Evolutionary conservation across 2,797 vertebrate species (phyloP).

Genomic region (Rhinatrema bivittatum): DNA sequence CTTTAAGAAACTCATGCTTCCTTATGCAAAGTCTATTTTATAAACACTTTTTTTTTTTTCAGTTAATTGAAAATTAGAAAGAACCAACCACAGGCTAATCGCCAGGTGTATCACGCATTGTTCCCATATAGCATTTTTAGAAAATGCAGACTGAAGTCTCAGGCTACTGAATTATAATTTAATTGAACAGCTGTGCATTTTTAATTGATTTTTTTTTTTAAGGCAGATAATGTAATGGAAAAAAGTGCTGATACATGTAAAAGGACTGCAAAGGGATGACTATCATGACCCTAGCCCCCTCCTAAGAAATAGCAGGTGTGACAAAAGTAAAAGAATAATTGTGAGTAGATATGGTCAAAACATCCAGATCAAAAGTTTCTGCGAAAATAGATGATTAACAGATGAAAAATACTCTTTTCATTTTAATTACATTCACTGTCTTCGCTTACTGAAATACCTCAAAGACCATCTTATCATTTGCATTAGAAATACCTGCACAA

Average conservation of each 20-base stretch:
- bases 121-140: not conserved
- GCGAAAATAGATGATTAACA: conserved; percentile 40
- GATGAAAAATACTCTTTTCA: conserved; percentile 36
- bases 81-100: conserved; percentile 5
- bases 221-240: conserved; percentile 15
- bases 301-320: conserved; percentile 36
- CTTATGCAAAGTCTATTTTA: not conserved
- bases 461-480: conserved; percentile 8
- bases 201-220: conserved; percentile 55
- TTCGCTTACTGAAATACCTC: conserved; percentile 36
- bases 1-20: not conserved
- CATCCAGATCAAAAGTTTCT: conserved; percentile 45
- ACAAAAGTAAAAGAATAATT: conserved; percentile 27
- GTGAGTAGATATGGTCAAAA: conserved; percentile 29
- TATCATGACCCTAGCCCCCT: no score
- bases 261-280: conserved; percentile 51
- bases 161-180: conserved; percentile 18
- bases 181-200: conserved; percentile 51
- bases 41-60: no score
- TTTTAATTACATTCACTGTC: conserved; percentile 22
- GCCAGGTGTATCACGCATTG: conserved; percentile 7
- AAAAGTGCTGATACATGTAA: conserved; percentile 57
- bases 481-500: conserved; percentile 16
- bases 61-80: not conserved
- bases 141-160: conserved; percentile 11